phyloP scores from a whole-genome alignment of 2,888 invertebrate species.

The Hoplodrina blanda region DNA sequence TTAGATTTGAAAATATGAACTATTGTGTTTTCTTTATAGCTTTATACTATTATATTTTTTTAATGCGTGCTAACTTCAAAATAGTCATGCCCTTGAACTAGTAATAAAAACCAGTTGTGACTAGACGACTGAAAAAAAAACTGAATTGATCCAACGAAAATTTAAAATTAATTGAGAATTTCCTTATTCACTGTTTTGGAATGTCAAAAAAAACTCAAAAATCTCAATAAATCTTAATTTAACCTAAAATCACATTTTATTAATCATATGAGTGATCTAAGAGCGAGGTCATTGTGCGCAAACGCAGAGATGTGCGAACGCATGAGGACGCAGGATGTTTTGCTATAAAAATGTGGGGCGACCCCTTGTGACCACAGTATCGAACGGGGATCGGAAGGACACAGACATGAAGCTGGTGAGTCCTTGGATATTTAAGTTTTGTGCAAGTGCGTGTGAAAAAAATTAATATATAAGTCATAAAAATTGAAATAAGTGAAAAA shows the following conservation, averaged over 20 bases:
- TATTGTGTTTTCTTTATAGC: neutral
- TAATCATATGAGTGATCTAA: conserved; percentile 70
- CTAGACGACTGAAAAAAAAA: neutral
- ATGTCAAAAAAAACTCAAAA: conserved; percentile 17
- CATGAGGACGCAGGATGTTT: conserved; percentile 82
- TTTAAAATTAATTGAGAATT: conserved; percentile 13
- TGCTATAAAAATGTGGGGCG: conserved; percentile 85
- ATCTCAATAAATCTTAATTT: conserved; percentile 50
- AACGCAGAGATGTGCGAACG: conserved; percentile 76
- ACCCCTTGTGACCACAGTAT: conserved; percentile 83
- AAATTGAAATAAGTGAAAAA: conserved; percentile 34
- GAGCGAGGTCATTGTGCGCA: conserved; percentile 85
- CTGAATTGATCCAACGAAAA: neutral
- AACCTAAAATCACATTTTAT: conserved; percentile 63
- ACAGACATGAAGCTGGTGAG: conserved; percentile 88
- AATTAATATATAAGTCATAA: conserved; percentile 12
- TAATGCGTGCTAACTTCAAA: neutral
- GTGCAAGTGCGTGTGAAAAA: conserved; percentile 68
- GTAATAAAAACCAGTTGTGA: conserved; percentile 1
- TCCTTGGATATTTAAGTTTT: conserved; percentile 76
- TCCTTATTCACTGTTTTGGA: conserved; percentile 10
- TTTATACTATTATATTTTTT: neutral
- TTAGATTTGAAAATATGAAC: conserved; percentile 14
- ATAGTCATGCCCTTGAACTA: conserved; percentile 15
- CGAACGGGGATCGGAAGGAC: conserved; percentile 85